Evolutionary conservation across 2,113 vertebrate species (phyloP).

Genomic region (Rhagologus leucostigma): DNA sequence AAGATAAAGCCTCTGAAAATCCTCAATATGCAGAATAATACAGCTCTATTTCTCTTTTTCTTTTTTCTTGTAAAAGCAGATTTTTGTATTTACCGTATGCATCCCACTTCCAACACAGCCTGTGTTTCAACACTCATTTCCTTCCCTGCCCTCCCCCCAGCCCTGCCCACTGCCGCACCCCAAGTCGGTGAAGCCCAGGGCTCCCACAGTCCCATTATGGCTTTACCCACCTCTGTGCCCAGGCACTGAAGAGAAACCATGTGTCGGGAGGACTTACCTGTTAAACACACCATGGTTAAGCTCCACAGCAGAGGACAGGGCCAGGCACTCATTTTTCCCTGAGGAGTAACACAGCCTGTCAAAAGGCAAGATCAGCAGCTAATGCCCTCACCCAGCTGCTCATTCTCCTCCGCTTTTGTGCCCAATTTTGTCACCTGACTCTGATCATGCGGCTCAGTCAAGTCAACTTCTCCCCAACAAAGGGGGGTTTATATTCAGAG

Average conservation of each 20-base stretch:
- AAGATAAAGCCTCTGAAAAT: neutral
- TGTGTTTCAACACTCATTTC: neutral
- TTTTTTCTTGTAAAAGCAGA: neutral
- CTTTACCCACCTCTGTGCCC: neutral
- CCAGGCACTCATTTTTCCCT: constrained; percentile 30
- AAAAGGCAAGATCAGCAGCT: neutral
- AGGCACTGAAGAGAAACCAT: rapidly evolving
- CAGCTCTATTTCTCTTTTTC: neutral
- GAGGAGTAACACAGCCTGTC: neutral
- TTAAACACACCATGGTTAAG: neutral
- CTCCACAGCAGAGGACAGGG: constrained; percentile 18
- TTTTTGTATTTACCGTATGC: rapidly evolving
- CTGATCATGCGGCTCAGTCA: constrained; percentile 41
- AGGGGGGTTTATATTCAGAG: neutral
- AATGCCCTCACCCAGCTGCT: neutral
- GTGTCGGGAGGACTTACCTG: neutral
- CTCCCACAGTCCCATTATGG: rapidly evolving
- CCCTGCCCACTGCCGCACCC: neutral
- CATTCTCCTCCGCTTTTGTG: neutral
- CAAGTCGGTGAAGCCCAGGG: rapidly evolving
- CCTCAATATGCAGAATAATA: rapidly evolving
- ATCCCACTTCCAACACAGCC: neutral
- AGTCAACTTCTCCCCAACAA: neutral
- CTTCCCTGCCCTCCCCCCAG: neutral
- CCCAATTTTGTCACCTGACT: constrained; percentile 56